Evolutionary conservation across 1,140 invertebrate species (phyloP).

Genomic region (Drosophila littoralis): DNA sequence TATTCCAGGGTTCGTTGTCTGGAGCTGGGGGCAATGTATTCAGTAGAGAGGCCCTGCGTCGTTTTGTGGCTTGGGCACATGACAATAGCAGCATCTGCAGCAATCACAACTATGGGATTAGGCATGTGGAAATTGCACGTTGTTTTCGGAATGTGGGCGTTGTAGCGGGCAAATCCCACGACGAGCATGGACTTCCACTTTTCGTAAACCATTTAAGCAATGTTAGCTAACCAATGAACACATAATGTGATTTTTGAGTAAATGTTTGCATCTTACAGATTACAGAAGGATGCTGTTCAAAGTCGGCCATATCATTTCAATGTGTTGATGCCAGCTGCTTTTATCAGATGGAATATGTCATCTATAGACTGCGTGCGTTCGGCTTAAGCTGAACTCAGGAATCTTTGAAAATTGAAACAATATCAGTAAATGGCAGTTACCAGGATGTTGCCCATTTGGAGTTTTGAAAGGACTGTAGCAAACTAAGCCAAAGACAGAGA

Average conservation of each 20-base stretch:
- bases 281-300: conserved; percentile 93
- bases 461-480: conserved; percentile 25
- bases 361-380: conserved; percentile 96
- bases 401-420: neutral
- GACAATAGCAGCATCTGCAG: conserved; percentile 89
- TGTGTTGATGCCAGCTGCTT: conserved; percentile 95
- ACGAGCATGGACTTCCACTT: conserved; percentile 92
- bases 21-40: conserved; percentile 96
- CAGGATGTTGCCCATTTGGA: neutral
- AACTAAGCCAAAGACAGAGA: conserved; percentile 49
- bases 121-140: conserved; percentile 96
- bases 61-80: conserved; percentile 90
- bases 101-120: conserved; percentile 89
- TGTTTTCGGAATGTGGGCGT: conserved; percentile 95
- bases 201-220: conserved; percentile 91
- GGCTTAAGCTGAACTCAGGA: conserved; percentile 85
- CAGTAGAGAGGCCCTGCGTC: conserved; percentile 90
- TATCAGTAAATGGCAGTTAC: neutral
- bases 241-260: neutral
- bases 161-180: conserved; percentile 92
- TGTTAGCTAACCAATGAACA: conserved; percentile 1
- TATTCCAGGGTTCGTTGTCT: conserved; percentile 89
- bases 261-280: conserved; percentile 86
- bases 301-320: conserved; percentile 97
- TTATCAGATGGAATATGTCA: conserved; percentile 97